Conservation (phyloP, 1,140 invertebrate genomes). For the Drosophila asahinai region DNA sequence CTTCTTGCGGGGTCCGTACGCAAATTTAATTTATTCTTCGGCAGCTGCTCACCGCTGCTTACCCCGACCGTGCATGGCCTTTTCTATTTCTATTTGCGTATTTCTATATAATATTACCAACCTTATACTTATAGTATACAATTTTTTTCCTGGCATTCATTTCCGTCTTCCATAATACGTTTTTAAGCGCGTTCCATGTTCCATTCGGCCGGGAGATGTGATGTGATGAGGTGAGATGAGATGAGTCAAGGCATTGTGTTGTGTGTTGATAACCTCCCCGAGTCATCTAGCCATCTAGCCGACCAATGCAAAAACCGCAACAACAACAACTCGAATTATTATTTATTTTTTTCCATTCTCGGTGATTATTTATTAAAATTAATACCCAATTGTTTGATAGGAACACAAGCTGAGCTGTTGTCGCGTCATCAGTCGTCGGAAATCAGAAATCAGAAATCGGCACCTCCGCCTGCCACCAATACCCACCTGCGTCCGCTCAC, state of each 20-base stretch:
- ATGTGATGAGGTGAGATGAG: conserved; percentile 9
- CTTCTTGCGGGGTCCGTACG: conserved; percentile 45
- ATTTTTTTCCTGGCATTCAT: conserved; percentile 77
- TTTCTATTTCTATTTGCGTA: conserved; percentile 72
- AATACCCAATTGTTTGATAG: conserved; percentile 82
- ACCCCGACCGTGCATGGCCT: conserved; percentile 64
- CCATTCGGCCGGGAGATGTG: conserved; percentile 50
- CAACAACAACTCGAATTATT: conserved; percentile 57
- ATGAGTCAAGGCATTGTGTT: conserved; percentile 77
- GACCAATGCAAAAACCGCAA: conserved; percentile 62
- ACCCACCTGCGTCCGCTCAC: conserved; percentile 49
- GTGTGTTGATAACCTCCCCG: conserved; percentile 75
- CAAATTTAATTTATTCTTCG: conserved; percentile 81
- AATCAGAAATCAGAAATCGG: conserved; percentile 17
- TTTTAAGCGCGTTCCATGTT: conserved; percentile 76
- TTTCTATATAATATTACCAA: conserved; percentile 65
- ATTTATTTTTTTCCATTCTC: conserved; percentile 71
- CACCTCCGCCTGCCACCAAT: background rate
- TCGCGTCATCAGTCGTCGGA: conserved; percentile 65
- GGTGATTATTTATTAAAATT: conserved; percentile 83
- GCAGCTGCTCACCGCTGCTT: conserved; percentile 57
- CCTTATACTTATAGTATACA: conserved; percentile 35
- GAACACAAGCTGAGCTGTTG: conserved; percentile 44
- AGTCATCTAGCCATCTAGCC: conserved; percentile 42
- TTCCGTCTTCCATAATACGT: conserved; percentile 83